A percentile compares a stretch with the other conserved stretches of the same genome.
Conservation (phyloP, 1,140 invertebrate species). For the Drosophila kepulauana region DNA sequence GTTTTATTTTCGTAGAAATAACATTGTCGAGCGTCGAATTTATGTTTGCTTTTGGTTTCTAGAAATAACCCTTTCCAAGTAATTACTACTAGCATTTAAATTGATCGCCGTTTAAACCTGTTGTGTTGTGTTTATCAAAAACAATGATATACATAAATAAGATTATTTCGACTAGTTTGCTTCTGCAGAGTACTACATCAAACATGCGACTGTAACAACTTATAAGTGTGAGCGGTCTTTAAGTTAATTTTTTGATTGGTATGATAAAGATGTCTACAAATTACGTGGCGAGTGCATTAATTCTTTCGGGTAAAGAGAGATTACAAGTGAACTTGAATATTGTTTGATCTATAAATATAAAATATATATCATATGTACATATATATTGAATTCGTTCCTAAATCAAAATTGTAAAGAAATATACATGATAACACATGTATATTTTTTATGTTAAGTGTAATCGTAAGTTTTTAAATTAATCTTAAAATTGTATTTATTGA, state of each 20-base stretch:
- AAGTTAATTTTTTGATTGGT: neutral
- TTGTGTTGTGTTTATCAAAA: neutral
- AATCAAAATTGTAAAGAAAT: no score
- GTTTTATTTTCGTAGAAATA: neutral
- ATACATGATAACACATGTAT: no score
- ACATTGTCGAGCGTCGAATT: neutral
- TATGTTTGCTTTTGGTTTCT: neutral
- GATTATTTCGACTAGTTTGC: neutral
- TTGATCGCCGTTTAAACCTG: conserved; percentile 1
- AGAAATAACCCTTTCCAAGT: neutral
- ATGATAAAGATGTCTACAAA: neutral
- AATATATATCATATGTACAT: no score
- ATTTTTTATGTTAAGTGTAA: no score
- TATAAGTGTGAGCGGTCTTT: neutral
- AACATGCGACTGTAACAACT: neutral
- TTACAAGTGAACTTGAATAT: no score
- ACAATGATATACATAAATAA: neutral
- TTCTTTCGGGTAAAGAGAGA: no score
- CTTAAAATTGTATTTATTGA: no score
- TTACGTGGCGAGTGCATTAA: neutral
- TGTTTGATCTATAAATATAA: no score
- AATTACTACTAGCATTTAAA: conserved; percentile 1
- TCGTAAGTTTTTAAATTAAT: no score
- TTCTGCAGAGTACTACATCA: neutral
- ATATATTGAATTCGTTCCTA: no score